Evolutionary conservation across 2,113 vertebrate species (phyloP), one percentile per base, ranked within the genome.

Genomic region (Odobenus rosmarus): DNA sequence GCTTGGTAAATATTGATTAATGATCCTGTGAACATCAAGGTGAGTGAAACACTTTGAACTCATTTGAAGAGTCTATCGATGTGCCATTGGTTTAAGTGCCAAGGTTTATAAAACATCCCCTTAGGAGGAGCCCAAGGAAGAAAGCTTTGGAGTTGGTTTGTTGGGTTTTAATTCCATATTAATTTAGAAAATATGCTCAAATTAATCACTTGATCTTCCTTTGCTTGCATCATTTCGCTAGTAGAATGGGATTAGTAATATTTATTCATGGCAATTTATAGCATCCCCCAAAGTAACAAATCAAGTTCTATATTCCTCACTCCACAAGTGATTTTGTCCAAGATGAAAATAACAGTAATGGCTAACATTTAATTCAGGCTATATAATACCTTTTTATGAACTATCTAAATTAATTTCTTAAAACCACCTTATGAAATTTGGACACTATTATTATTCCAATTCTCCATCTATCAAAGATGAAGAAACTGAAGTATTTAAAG

Each of bases 141-240:
- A 88, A 95, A 85, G 31, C 7, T 42, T 62, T 59, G 33, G 26
- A 76, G 33, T 36, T 80, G 6, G 26, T 82, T 93, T 86, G 15
- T 55, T 79, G 31, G 36, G 4, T 55, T 95, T 79, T 93, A 97
- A 84, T 67, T 94, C 42, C 46, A 36, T 82, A 36, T 95, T 86
- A 80, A 91, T 82, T 89, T 96, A 86, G 71, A 53, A 82, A n/a
- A 84, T 24, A 93, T 26, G 14, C 19, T 92, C 23, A 53, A 33
- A 95, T 92, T 95, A 95, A 55, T 95, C 86, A 81, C 3, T 96
- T 81, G 62, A 16, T 89, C 16, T 97, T 57, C 39, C 11, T 77
- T 94, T 72, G 24, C 28, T 96, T 86, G 87, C 97, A 61, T 97
- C 92, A 84, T 89, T 97, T 88, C 57, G 80, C 39, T 59, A 74